Conservation (phyloP, 2,797 vertebrate species). For the Paguma larvata region DNA sequence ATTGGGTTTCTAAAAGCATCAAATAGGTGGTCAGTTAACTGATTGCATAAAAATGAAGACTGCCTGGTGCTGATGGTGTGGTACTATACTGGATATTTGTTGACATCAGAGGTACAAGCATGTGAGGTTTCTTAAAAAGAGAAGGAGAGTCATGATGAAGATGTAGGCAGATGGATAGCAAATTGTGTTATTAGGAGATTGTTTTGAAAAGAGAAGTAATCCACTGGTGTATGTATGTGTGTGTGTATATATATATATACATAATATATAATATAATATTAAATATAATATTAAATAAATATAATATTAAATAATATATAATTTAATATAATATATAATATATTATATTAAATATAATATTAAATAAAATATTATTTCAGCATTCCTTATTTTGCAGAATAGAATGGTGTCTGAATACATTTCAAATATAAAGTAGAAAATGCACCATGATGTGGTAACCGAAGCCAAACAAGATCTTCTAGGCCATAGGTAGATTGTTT, state of each 20-base stretch:
- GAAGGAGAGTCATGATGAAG: not conserved
- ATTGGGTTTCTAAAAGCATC: not conserved
- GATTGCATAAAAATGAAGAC: slow-evolving; percentile 31
- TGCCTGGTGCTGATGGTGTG: not conserved
- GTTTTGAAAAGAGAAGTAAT: slow-evolving; percentile 35
- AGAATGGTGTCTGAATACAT: not conserved
- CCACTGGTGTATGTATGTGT: not conserved
- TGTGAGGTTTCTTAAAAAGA: not conserved
- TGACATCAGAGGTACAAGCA: not conserved
- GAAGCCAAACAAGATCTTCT: not conserved
- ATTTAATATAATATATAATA: not conserved
- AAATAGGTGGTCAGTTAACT: slow-evolving; percentile 4
- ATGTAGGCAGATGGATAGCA: not conserved
- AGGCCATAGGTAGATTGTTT: not conserved
- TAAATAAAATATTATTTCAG: not conserved
- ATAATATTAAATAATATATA: not conserved
- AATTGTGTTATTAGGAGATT: not conserved
- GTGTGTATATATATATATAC: no score
- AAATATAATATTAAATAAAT: not conserved
- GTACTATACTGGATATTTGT: not conserved
- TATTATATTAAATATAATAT: not conserved
- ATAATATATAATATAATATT: not conserved
- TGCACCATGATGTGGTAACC: not conserved
- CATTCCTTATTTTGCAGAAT: not conserved
- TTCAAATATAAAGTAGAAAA: slow-evolving; percentile 15